Conservation (phyloP, 1,140 invertebrate species). For the Zaprionus vittiger region DNA sequence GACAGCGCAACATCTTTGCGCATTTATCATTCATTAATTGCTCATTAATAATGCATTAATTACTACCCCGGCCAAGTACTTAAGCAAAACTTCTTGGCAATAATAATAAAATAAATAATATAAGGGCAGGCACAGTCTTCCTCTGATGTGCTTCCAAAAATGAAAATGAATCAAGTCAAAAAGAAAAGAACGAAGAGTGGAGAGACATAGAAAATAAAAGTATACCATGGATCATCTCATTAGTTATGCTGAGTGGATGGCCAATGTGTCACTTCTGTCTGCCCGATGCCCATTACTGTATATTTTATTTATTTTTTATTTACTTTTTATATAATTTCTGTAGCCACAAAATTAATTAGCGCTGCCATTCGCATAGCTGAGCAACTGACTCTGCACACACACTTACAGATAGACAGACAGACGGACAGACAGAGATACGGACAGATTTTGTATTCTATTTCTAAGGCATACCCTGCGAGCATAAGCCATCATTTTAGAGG, state of each 20-base stretch:
- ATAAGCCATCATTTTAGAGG: not conserved
- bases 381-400: constrained; percentile 27
- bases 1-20: not conserved
- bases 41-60: constrained; percentile 6
- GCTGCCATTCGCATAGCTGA: constrained; percentile 50
- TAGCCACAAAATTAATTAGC: constrained; percentile 63
- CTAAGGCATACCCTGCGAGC: constrained; percentile 21
- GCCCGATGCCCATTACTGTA: constrained; percentile 41
- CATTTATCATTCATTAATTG: not conserved
- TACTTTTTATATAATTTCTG: constrained; percentile 56
- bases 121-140: not conserved
- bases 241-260: constrained; percentile 44
- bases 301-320: constrained; percentile 62
- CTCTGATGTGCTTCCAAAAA: not conserved
- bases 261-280: constrained; percentile 53
- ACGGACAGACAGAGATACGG: not conserved
- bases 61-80: not conserved
- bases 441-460: constrained; percentile 17
- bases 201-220: constrained; percentile 13
- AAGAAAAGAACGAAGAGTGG: not conserved
- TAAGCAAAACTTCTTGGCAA: not conserved
- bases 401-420: not conserved
- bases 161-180: not conserved
- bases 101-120: not conserved
- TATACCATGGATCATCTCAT: constrained; percentile 22